Base-by-base conservation (phyloP, 2,113 vertebrate genomes). In the Orcinus orca region DNA sequence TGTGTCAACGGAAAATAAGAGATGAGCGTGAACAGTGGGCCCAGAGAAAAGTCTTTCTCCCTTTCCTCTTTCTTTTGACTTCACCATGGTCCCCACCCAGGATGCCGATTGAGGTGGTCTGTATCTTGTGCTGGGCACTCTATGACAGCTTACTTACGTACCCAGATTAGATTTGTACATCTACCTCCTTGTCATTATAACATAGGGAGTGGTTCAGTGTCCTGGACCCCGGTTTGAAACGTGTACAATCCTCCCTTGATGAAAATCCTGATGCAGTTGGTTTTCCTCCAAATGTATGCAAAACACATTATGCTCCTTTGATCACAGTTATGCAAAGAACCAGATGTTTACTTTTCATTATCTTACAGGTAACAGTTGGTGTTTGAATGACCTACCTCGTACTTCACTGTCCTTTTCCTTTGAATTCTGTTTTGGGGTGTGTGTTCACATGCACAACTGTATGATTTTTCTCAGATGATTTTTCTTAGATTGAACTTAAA, bases 251-350 rank as follows among this genome's bases (percentile, higher is more conserved):
- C 71, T 95, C 91, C 50, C 82, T 31, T 89, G 38, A 89, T 88
- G 67, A 87, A 97, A 95, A 83, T 58, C 63, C 31, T 80, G 80
- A 95, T 90, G 68, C 6, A 33, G 36, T 47, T 67, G 83, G 25
- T 96, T 90, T 93, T 76, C 93, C 60, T 96, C 96, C 74, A 92
- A 90, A 79, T 76, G 14, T 93, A 12, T 88, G 70, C 63, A 95
- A 96, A 93, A 70, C 58, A 87, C 53, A 93, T 93, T 87, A 96
- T 62, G 33, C 15, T 80, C 86, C 92, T 96, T 90, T 87, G 95
- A 96, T 95, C 90, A 96, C 93, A 97, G 96, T 97, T 98, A 97
- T 92, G 92, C 95, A 92, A 96, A 97, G 94, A 96, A 73, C 50
- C 97, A 96, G 90, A 96, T 96, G 97, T 97, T 96, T 90, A 63